Conservation (phyloP, 2,113 vertebrate genomes). For the Elachura formosa region DNA sequence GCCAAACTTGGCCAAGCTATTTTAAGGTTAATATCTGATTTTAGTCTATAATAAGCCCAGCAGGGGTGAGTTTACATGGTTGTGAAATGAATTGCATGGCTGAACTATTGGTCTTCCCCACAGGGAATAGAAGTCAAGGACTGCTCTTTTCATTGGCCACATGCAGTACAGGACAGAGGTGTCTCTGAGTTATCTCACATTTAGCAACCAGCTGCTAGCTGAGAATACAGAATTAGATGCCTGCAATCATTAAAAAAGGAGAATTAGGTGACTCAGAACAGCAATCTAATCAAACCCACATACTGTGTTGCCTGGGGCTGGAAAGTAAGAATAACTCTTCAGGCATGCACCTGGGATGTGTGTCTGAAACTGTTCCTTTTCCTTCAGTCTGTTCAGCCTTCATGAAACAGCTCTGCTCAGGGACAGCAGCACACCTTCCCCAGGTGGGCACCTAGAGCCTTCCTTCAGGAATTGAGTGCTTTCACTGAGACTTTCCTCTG, state of each 20-base stretch:
- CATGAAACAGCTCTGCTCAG: not conserved
- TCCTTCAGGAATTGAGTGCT: accelerated
- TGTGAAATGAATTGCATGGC: not conserved
- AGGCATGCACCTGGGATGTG: not conserved
- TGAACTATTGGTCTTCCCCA: not conserved
- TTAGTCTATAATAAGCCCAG: not conserved
- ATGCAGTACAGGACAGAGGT: not conserved
- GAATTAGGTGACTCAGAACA: not conserved
- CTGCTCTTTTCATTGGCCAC: not conserved
- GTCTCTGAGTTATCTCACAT: accelerated
- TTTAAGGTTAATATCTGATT: not conserved
- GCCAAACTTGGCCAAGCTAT: not conserved
- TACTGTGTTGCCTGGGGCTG: not conserved
- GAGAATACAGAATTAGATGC: not conserved
- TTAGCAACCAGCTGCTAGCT: not conserved
- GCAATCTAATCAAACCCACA: not conserved
- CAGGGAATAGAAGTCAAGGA: not conserved
- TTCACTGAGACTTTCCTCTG: not conserved
- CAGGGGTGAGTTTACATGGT: not conserved
- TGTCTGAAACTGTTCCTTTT: not conserved
- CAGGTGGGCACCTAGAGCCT: not conserved
- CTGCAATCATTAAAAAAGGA: not conserved
- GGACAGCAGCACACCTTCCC: not conserved
- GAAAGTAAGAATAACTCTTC: not conserved
- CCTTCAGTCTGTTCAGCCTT: not conserved